These are phyloP conservation scores for Henricia sp. DNA, from an alignment of 53 echinoderm and acorn worm species.

Conservation along the genomic window DNA sequence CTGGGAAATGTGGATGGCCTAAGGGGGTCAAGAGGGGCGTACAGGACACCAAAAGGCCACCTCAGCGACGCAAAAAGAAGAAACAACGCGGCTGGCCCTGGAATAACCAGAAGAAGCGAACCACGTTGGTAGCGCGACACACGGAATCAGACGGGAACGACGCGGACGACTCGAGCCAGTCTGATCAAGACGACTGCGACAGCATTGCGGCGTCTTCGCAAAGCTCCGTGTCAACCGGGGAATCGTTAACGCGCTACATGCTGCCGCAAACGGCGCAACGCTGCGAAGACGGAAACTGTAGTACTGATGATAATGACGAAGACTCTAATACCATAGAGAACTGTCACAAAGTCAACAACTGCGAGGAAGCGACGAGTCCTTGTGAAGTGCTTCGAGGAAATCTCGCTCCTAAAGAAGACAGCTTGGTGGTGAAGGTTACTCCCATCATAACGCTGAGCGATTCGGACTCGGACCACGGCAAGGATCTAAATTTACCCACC, in stretches of 20 bases:
- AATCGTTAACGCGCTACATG: conserved; percentile 32
- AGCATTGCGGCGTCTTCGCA: conserved; percentile 38
- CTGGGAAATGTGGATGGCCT: conserved; percentile 94
- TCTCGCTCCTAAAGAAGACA: conserved; percentile 39
- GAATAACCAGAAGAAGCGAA: conserved; percentile 62
- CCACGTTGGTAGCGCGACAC: neutral
- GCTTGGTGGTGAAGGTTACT: conserved; percentile 39
- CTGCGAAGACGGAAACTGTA: conserved; percentile 48
- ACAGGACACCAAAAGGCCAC: conserved; percentile 75
- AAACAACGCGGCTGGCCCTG: conserved; percentile 75
- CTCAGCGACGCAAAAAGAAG: conserved; percentile 70
- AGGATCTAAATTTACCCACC: conserved; percentile 9
- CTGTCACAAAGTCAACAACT: conserved; percentile 16
- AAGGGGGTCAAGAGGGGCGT: conserved; percentile 96
- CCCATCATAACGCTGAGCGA: conserved; percentile 54
- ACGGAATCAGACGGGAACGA: conserved; percentile 39
- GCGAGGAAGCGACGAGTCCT: conserved; percentile 51
- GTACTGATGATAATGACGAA: conserved; percentile 30
- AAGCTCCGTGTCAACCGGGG: conserved; percentile 47
- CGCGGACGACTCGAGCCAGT: conserved; percentile 29
- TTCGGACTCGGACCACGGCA: conserved; percentile 39
- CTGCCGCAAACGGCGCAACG: conserved; percentile 9
- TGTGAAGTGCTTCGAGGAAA: conserved; percentile 43
- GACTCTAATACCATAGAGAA: conserved; percentile 7
- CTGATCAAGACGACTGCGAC: conserved; percentile 50